These are phyloP conservation scores for Rhabdornis inornatus DNA, from an alignment of 2,113 vertebrate genomes.

Conservation along the genomic window DNA sequence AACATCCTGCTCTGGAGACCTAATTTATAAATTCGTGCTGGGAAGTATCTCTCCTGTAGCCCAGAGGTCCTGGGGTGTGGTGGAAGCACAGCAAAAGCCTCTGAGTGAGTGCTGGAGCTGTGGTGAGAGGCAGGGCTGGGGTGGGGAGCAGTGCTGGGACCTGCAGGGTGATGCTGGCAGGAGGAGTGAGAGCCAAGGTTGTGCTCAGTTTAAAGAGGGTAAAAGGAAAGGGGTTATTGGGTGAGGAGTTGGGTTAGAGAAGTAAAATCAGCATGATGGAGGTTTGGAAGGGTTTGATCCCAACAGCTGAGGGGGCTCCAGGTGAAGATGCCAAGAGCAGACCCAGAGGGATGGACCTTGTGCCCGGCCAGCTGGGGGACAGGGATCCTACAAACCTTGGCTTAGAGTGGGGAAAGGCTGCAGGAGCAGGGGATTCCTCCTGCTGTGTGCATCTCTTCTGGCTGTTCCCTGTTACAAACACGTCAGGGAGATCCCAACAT, in stretches of 20 bases:
- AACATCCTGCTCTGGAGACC: background rate
- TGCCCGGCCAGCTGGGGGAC: background rate
- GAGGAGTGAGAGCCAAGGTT: background rate
- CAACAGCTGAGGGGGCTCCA: rapidly evolving
- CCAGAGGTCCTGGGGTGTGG: background rate
- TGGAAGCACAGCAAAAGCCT: background rate
- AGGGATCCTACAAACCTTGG: background rate
- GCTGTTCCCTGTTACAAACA: background rate
- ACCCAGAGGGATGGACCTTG: background rate
- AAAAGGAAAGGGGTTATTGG: background rate
- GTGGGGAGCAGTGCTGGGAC: background rate
- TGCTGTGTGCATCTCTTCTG: background rate
- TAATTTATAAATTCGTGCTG: background rate
- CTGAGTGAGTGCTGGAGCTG: background rate
- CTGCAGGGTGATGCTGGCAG: background rate
- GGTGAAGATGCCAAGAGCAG: background rate
- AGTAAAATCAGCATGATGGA: background rate
- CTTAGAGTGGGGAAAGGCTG: background rate
- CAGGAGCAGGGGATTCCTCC: background rate
- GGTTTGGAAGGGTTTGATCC: background rate
- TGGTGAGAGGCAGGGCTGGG: background rate
- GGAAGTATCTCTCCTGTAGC: background rate
- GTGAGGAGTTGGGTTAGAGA: background rate
- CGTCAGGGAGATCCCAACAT: background rate
- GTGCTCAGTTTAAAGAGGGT: background rate